phyloP scores from a whole-genome alignment of 2,888 invertebrate species.

The Rhopalosiphum nymphaeae region DNA sequence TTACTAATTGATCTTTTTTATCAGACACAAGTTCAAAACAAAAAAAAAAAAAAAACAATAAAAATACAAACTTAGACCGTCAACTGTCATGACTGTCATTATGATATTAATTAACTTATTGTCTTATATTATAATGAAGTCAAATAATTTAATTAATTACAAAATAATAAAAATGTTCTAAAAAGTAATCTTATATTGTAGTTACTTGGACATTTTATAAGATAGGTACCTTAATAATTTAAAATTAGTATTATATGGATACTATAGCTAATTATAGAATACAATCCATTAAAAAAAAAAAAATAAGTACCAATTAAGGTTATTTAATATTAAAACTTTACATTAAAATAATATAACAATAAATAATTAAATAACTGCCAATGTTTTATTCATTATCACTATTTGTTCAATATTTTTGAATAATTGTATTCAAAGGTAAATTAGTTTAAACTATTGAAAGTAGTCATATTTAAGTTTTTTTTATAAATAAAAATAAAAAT shows the following conservation, averaged over 20 bases:
- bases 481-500: neutral
- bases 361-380: constrained; percentile 20
- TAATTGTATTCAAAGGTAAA: neutral
- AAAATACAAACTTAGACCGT: neutral
- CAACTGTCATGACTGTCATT: too few relatives aligned
- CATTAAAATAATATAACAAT: constrained; percentile 14
- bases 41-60: neutral
- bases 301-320: constrained; percentile 2
- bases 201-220: neutral
- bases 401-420: neutral
- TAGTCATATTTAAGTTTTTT: neutral
- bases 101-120: constrained; percentile 1
- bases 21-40: constrained; percentile 16
- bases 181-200: neutral
- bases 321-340: constrained; percentile 10
- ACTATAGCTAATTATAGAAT: neutral
- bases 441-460: neutral
- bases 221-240: neutral
- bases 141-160: constrained; percentile 1
- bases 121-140: neutral
- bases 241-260: neutral
- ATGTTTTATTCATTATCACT: neutral
- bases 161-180: neutral
- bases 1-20: constrained; percentile 30
- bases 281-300: neutral